Evolutionary conservation across 2,797 vertebrate genomes (phyloP).

Genomic region (Cichlasoma orientale): DNA sequence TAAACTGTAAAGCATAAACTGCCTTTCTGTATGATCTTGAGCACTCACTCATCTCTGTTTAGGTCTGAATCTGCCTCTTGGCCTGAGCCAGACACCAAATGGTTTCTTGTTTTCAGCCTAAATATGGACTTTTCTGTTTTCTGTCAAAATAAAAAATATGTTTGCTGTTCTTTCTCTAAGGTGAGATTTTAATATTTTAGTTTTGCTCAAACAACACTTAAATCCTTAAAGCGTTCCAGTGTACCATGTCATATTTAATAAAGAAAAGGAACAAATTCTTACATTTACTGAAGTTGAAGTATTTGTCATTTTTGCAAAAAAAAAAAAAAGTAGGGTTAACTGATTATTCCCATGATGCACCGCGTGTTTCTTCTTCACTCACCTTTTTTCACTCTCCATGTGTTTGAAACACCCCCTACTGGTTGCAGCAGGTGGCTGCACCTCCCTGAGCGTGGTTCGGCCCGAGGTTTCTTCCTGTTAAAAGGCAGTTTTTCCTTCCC

Average conservation of each 20-base stretch:
- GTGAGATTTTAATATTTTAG: neutral
- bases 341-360: no score
- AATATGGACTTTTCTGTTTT: neutral
- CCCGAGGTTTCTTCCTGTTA: no score
- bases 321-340: no score
- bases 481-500: no score
- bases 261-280: neutral
- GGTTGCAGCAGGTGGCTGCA: no score
- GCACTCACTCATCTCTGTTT: neutral
- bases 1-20: neutral
- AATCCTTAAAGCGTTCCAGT: neutral
- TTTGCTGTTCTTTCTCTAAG: neutral
- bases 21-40: neutral
- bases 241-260: neutral
- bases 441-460: no score
- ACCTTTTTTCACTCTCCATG: no score
- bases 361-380: no score
- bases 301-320: neutral
- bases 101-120: neutral
- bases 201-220: accelerated
- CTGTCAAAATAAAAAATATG: neutral
- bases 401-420: no score
- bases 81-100: neutral
- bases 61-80: neutral
- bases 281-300: neutral